phyloP scores from a whole-genome alignment of 2,888 invertebrate species.

The Elegia similella region DNA sequence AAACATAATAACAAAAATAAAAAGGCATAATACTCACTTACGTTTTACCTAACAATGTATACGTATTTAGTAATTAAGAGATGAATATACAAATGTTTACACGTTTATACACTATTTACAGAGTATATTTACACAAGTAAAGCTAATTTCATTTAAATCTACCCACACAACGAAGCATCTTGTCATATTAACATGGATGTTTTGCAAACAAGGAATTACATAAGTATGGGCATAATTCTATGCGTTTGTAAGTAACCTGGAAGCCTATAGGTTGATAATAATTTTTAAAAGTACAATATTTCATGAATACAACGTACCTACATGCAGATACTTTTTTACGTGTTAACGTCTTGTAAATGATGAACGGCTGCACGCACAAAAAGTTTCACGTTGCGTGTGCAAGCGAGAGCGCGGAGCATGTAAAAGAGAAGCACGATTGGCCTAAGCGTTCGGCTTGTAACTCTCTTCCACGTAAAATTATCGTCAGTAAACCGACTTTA shows the following conservation, averaged over 20 bases:
- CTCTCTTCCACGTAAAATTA: too few relatives aligned
- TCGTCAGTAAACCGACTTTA: too few relatives aligned
- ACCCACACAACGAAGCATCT: conserved; percentile 49
- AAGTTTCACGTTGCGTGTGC: too few relatives aligned
- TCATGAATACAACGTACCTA: too few relatives aligned
- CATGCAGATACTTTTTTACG: too few relatives aligned
- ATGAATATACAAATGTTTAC: conserved; percentile 59
- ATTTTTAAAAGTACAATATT: too few relatives aligned
- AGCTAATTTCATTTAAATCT: conserved; percentile 34
- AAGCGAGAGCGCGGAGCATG: too few relatives aligned
- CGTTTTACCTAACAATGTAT: conserved; percentile 39
- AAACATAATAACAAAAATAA: conserved; percentile 55
- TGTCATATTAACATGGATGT: conserved; percentile 34
- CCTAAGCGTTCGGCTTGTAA: too few relatives aligned
- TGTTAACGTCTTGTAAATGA: too few relatives aligned
- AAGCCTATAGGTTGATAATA: not conserved
- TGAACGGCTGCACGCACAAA: too few relatives aligned
- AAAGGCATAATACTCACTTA: conserved; percentile 48
- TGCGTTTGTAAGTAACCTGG: not conserved
- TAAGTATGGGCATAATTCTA: not conserved
- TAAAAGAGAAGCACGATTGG: too few relatives aligned
- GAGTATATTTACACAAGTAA: conserved; percentile 48
- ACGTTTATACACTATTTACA: conserved; percentile 61
- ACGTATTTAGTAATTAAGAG: conserved; percentile 46
- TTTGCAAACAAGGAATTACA: conserved; percentile 1